Conservation (phyloP, 1,140 invertebrate species). For the Teleopsis dalmanni region DNA sequence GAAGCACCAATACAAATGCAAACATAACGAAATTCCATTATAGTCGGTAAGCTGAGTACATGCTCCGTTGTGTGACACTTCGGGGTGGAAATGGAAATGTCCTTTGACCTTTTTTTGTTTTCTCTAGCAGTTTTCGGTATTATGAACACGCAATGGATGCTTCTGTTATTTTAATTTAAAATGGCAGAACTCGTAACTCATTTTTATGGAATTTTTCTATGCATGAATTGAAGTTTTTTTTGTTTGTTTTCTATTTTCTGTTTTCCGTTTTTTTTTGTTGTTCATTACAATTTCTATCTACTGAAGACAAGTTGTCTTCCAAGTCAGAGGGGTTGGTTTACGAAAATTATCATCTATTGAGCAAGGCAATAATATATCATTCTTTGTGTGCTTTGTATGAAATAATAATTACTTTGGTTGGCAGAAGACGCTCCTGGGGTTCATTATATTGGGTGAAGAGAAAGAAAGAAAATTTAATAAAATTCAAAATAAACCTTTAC, state of each 20-base stretch:
- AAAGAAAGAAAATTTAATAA: too few relatives aligned
- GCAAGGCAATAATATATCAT: constrained; percentile 38
- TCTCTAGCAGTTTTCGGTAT: background rate
- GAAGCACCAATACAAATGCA: background rate
- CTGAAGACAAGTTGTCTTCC: constrained; percentile 4
- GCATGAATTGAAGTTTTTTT: constrained; percentile 2
- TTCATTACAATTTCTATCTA: background rate
- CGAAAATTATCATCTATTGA: constrained; percentile 8
- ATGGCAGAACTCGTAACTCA: constrained; percentile 44
- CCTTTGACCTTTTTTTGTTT: background rate
- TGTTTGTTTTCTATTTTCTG: constrained; percentile 1
- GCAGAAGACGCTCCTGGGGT: constrained; percentile 35
- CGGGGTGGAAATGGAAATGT: constrained; percentile 27
- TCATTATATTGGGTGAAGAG: constrained; percentile 12
- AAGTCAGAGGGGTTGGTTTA: constrained; percentile 29
- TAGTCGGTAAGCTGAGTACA: background rate
- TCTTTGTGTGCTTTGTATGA: constrained; percentile 2
- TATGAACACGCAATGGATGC: constrained; percentile 3
- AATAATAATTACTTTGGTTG: background rate
- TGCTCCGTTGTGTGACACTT: background rate
- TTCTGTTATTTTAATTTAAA: constrained; percentile 17
- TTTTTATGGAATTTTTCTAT: constrained; percentile 32
- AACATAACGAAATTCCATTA: background rate
- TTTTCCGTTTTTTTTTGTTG: background rate
- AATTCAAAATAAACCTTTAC: too few relatives aligned